phyloP scores from a whole-genome alignment of 2,113 vertebrate genomes.

The Peucedramus taeniatus region DNA sequence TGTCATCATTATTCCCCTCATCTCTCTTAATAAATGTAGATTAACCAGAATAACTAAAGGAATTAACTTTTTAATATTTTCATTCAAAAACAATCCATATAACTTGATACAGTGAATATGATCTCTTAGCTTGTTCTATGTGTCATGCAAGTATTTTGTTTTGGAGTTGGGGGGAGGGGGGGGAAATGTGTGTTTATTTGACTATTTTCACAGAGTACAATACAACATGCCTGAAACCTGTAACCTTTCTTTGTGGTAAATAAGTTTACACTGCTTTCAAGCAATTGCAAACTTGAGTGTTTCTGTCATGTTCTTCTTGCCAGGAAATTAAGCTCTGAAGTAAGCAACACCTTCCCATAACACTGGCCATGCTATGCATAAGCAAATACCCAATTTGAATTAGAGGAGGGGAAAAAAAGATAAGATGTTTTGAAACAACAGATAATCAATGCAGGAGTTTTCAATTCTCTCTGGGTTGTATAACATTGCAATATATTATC shows the following conservation, averaged over 20 bases:
- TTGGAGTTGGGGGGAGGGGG: rapidly evolving
- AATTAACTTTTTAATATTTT: neutral
- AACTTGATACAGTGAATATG: neutral
- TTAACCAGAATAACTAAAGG: neutral
- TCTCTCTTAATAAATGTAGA: neutral
- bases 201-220: neutral
- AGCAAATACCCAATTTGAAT: neutral
- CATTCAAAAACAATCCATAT: neutral
- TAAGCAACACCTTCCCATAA: neutral
- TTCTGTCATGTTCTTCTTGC: neutral
- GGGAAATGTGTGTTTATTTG: too few relatives aligned
- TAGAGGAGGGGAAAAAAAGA: neutral
- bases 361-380: neutral
- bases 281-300: neutral
- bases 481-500: neutral
- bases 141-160: neutral
- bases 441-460: slow-evolving; percentile 10
- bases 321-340: neutral
- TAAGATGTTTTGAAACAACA: slow-evolving; percentile 7
- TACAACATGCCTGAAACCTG: neutral
- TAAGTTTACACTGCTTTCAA: neutral
- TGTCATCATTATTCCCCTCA: neutral
- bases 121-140: neutral
- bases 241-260: neutral
- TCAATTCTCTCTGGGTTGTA: neutral